Conservation (phyloP, 1,140 invertebrate genomes). For the Drosophila littoralis region DNA sequence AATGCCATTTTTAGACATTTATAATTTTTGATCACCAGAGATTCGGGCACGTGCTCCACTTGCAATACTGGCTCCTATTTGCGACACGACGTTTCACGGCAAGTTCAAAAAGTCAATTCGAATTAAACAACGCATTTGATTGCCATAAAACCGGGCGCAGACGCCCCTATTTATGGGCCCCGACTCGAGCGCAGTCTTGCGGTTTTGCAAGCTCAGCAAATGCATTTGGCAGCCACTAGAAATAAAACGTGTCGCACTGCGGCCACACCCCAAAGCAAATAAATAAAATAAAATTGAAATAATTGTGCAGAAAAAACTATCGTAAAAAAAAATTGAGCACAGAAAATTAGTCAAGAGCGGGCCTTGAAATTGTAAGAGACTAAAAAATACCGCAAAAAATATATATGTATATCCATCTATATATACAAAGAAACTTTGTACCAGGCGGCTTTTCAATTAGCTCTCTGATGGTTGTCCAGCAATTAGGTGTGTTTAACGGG, state of each 20-base stretch:
- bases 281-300: constrained; percentile 72
- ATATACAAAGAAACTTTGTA: constrained; percentile 13
- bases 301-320: constrained; percentile 49
- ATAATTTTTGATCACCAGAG: constrained; percentile 16
- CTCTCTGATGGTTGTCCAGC: constrained; percentile 67
- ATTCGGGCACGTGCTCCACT: constrained; percentile 29
- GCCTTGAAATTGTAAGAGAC: constrained; percentile 57
- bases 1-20: neutral
- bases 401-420: neutral
- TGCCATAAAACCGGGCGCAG: constrained; percentile 63
- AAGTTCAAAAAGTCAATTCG: constrained; percentile 78
- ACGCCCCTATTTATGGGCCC: constrained; percentile 57
- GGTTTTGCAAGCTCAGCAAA: constrained; percentile 42
- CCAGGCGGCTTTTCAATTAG: constrained; percentile 73
- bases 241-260: constrained; percentile 51
- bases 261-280: constrained; percentile 66
- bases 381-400: constrained; percentile 6
- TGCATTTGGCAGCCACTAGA: constrained; percentile 37
- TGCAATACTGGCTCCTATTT: constrained; percentile 9
- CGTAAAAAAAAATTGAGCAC: constrained; percentile 17
- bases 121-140: constrained; percentile 79
- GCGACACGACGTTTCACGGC: constrained; percentile 56
- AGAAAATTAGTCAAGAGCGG: constrained; percentile 54
- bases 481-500: constrained; percentile 74
- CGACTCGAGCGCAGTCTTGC: constrained; percentile 24